Conservation (phyloP, 2,888 invertebrate species). For the Loripinus fragilis region DNA sequence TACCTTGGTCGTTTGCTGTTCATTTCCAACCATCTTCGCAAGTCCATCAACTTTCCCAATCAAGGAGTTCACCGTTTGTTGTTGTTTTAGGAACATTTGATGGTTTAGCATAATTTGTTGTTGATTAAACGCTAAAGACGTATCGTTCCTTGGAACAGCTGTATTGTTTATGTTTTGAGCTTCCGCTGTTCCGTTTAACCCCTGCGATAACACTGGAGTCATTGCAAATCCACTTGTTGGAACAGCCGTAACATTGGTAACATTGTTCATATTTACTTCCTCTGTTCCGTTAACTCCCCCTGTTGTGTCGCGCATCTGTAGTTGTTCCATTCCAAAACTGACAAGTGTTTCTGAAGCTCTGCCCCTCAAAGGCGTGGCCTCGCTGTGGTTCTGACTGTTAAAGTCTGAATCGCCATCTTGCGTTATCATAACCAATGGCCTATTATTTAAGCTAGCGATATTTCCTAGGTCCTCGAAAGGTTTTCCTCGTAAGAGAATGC, state of each 20-base stretch:
- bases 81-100: no score
- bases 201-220: no score
- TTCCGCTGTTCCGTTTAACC: no score
- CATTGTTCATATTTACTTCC: background rate
- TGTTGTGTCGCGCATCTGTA: background rate
- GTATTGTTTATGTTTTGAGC: no score
- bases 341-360: background rate
- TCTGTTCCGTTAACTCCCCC: background rate
- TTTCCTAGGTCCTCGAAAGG: background rate
- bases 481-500: background rate
- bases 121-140: background rate
- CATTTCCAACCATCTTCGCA: background rate
- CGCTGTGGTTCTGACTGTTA: background rate
- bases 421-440: background rate
- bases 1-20: no score
- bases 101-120: no score
- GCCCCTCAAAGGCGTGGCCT: background rate
- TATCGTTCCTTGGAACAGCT: no score
- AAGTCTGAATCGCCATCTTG: background rate
- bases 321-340: background rate
- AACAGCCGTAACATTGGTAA: background rate
- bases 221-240: background rate
- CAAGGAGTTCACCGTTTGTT: no score
- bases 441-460: background rate
- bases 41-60: constrained; percentile 4